Conservation (phyloP, 2,888 invertebrate species). For the Synergus gifuensis region DNA sequence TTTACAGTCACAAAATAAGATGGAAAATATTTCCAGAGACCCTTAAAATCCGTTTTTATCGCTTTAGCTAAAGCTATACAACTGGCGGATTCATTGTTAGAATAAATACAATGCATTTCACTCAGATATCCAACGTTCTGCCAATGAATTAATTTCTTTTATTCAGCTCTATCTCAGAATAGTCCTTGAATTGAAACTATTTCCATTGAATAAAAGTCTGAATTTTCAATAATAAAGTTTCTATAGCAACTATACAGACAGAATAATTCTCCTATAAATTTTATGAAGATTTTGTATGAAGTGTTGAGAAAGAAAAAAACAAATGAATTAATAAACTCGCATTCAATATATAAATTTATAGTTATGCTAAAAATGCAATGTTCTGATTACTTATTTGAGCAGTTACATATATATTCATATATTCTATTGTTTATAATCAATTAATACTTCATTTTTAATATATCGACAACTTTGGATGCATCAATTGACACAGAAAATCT, state of each 20-base stretch:
- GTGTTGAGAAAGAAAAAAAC: background rate
- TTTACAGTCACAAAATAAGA: too few species aligned
- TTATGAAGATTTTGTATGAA: background rate
- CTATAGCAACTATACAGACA: background rate
- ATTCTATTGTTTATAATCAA: too few species aligned
- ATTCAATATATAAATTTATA: too few species aligned
- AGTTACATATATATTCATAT: too few species aligned
- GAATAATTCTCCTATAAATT: background rate
- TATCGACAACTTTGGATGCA: too few species aligned
- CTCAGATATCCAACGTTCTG: background rate
- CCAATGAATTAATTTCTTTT: slow-evolving; percentile 13
- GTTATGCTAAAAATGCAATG: too few species aligned
- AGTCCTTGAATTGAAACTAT: background rate
- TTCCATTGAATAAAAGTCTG: background rate
- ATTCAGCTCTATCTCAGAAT: background rate
- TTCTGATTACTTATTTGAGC: too few species aligned
- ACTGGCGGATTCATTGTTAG: slow-evolving; percentile 5
- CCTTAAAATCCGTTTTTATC: background rate
- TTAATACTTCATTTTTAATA: too few species aligned
- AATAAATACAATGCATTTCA: slow-evolving; percentile 5
- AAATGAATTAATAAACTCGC: background rate
- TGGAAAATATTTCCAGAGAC: too few species aligned
- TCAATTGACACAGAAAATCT: too few species aligned
- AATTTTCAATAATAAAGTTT: background rate
- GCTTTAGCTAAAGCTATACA: background rate